Evolutionary conservation across 2,113 vertebrate genomes (phyloP).

Genomic region (Tachuris rubrigastra): DNA sequence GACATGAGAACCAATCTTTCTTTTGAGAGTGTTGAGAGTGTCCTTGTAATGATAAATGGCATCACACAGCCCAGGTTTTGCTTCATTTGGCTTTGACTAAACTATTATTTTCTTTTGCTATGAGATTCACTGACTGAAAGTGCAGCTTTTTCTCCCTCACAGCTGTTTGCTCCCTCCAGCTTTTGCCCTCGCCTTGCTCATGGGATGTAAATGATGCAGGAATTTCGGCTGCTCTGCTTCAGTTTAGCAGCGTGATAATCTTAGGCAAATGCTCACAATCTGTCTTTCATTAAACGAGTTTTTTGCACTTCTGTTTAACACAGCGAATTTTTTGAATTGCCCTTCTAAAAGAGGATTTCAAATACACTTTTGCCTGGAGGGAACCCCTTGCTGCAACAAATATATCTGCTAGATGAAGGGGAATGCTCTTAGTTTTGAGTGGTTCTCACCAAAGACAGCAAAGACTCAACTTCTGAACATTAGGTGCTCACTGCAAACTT

Average conservation of each 20-base stretch:
- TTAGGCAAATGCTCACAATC: constrained; percentile 35
- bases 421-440: neutral
- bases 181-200: neutral
- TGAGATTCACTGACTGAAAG: neutral
- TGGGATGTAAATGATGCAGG: neutral
- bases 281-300: constrained; percentile 68
- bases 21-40: neutral
- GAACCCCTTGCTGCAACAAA: neutral
- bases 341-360: constrained; percentile 37
- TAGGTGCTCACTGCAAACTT: neutral
- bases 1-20: neutral
- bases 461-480: neutral
- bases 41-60: neutral
- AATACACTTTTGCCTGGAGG: constrained; percentile 24
- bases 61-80: neutral
- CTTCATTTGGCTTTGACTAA: neutral
- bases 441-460: neutral
- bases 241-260: constrained; percentile 10
- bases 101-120: neutral
- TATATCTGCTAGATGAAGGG: neutral
- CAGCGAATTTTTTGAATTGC: constrained; percentile 15
- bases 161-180: neutral
- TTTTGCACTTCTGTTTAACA: constrained; percentile 63
- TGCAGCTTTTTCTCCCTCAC: neutral
- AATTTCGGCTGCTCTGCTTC: constrained; percentile 44